phyloP scores from a whole-genome alignment of 2,113 vertebrate species.

The Alethe castanea region DNA sequence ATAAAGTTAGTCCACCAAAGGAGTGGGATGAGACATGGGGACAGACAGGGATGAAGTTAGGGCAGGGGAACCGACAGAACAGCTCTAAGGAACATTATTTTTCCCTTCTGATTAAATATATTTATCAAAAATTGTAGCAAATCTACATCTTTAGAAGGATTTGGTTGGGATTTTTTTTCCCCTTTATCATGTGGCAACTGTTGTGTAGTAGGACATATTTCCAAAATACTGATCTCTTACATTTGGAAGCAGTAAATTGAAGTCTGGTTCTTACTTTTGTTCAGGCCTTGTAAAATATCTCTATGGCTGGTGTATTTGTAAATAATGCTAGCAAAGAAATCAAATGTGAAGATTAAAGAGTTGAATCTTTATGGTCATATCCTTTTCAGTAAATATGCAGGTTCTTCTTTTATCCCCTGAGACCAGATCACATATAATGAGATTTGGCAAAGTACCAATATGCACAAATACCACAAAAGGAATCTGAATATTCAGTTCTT shows the following conservation, averaged over 20 bases:
- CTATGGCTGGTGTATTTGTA: not conserved
- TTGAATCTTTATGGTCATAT: not conserved
- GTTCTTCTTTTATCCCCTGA: not conserved
- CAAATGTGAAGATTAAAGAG: not conserved
- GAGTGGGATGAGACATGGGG: not conserved
- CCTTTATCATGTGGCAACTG: not conserved
- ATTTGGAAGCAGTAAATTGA: not conserved
- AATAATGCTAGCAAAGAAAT: not conserved
- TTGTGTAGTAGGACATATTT: not conserved
- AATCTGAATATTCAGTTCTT: not conserved
- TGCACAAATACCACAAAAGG: not conserved
- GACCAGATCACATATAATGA: not conserved
- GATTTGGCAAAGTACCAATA: not conserved
- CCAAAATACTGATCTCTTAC: not conserved
- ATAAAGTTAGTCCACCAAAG: not conserved
- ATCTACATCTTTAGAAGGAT: not conserved
- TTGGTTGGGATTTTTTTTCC: fast-evolving
- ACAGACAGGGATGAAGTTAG: fast-evolving
- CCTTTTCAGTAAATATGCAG: not conserved
- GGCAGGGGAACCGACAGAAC: not conserved
- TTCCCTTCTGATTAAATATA: not conserved
- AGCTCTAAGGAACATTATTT: not conserved
- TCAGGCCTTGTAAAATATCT: not conserved
- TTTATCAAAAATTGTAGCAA: not conserved
- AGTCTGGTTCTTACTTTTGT: not conserved